Evolutionary conservation across 2,113 vertebrate genomes (phyloP).

Genomic region (Siphamia tubifer): DNA sequence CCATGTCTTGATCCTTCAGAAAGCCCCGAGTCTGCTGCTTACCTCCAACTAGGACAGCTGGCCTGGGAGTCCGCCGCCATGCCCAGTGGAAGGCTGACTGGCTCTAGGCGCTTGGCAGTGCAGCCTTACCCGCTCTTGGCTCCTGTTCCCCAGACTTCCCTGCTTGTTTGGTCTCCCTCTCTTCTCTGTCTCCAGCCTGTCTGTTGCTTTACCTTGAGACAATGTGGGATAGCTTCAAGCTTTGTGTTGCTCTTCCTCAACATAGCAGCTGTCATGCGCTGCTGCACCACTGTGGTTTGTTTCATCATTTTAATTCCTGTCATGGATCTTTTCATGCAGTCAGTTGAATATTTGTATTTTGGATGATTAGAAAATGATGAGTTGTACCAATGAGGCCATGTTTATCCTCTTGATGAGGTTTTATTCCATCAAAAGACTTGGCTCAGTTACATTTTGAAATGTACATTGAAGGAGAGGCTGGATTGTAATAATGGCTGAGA

Average conservation of each 20-base stretch:
- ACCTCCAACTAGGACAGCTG: conserved; percentile 61
- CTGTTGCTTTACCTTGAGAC: conserved; percentile 59
- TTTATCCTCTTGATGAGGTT: conserved; percentile 56
- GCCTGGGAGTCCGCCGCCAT: conserved; percentile 46
- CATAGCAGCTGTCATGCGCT: conserved; percentile 50
- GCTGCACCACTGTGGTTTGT: conserved; percentile 24
- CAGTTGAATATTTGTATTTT: conserved; percentile 53
- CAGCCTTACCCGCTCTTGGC: conserved; percentile 39
- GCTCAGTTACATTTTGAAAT: conserved; percentile 30
- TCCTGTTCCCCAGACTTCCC: conserved; percentile 49
- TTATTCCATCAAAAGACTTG: conserved; percentile 48
- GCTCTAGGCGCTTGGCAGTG: conserved; percentile 56
- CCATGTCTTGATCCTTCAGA: conserved; percentile 4
- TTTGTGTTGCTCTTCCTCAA: conserved; percentile 28
- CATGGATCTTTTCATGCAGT: conserved; percentile 40
- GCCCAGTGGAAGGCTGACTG: conserved; percentile 39
- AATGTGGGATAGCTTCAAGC: conserved; percentile 37
- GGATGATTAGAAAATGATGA: conserved; percentile 56
- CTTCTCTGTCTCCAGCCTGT: conserved; percentile 39
- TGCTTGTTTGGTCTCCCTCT: conserved; percentile 46
- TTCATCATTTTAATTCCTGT: conserved; percentile 47
- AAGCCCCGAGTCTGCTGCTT: conserved; percentile 28
- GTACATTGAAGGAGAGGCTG: conserved; percentile 28
- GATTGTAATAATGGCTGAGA: conserved; percentile 27
- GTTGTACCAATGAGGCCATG: conserved; percentile 18